Evolutionary conservation across 2,113 vertebrate genomes (phyloP).

Genomic region (Lepisosteus osseus): DNA sequence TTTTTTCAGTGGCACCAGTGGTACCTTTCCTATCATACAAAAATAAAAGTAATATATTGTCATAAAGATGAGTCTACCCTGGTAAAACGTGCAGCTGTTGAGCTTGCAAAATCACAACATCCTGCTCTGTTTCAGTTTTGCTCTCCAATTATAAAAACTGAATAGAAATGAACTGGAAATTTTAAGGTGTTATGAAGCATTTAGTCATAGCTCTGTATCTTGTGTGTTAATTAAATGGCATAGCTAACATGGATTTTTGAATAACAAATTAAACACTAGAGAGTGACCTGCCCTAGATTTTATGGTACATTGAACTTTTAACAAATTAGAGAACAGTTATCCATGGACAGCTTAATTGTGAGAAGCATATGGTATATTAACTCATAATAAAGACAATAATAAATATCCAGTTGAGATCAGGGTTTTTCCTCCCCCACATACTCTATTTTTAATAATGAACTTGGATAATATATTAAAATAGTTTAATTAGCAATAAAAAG

Average conservation of each 20-base stretch:
- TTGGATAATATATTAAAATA: slow-evolving; percentile 14
- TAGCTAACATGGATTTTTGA: slow-evolving; percentile 26
- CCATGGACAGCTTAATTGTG: slow-evolving; percentile 63
- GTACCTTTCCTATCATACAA: too few species aligned
- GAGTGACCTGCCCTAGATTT: slow-evolving; percentile 68
- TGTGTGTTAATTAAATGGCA: slow-evolving; percentile 53
- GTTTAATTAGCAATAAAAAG: too few species aligned
- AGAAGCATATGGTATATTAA: slow-evolving; percentile 66
- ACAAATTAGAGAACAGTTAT: slow-evolving; percentile 68
- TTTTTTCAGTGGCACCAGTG: too few species aligned
- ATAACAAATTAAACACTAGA: slow-evolving; percentile 61
- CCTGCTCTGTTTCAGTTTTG: slow-evolving; percentile 14
- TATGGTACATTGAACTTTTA: slow-evolving; percentile 67
- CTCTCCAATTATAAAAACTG: slow-evolving; percentile 42
- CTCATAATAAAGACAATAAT: slow-evolving; percentile 67
- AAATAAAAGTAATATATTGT: too few species aligned
- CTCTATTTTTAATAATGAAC: slow-evolving; percentile 14
- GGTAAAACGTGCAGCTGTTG: too few species aligned
- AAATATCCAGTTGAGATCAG: slow-evolving; percentile 41
- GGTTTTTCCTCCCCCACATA: slow-evolving; percentile 26
- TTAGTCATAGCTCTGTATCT: slow-evolving; percentile 48
- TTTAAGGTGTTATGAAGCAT: slow-evolving; percentile 45
- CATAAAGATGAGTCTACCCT: too few species aligned
- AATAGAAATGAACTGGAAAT: slow-evolving; percentile 31
- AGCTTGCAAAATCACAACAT: not conserved